A percentile compares a stretch with the other conserved stretches of the same genome.
Evolutionary conservation across 2,797 vertebrate genomes (phyloP).

Genomic region (Clarias platycephalus): DNA sequence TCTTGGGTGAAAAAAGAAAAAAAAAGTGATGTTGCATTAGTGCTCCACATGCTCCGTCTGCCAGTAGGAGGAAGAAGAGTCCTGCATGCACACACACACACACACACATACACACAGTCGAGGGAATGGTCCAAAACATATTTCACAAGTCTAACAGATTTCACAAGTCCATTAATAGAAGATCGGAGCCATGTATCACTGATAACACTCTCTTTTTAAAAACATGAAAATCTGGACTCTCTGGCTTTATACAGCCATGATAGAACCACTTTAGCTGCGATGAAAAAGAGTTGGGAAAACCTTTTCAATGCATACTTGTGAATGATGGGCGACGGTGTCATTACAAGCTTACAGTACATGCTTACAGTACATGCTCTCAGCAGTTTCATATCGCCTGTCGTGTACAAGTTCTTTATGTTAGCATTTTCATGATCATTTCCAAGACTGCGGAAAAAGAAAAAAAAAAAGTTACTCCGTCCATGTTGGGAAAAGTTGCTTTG

Average conservation of each 20-base stretch:
- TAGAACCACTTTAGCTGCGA: not conserved
- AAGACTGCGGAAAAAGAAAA: too few relatives aligned
- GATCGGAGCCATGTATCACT: constrained; percentile 25
- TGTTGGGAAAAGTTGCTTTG: too few relatives aligned
- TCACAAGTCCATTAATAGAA: constrained; percentile 35
- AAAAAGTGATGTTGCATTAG: constrained; percentile 20
- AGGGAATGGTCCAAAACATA: constrained; percentile 35
- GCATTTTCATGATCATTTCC: too few relatives aligned
- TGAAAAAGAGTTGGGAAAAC: not conserved
- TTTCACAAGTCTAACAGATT: constrained; percentile 34
- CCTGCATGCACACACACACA: constrained; percentile 14
- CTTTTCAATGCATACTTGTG: not conserved
- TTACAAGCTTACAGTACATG: too few relatives aligned
- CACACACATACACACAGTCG: constrained; percentile 21
- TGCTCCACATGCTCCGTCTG: constrained; percentile 13
- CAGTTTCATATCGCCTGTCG: too few relatives aligned
- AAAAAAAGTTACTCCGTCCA: too few relatives aligned
- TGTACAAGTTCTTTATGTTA: too few relatives aligned
- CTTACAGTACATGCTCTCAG: too few relatives aligned
- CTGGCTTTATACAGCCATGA: not conserved
- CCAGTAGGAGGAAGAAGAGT: constrained; percentile 22
- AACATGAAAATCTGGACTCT: constrained; percentile 5
- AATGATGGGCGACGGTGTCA: not conserved
- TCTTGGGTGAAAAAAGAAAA: constrained; percentile 1
- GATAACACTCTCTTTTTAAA: constrained; percentile 7